phyloP scores from a whole-genome alignment of 2,113 vertebrate genomes.

The Hucho hucho region DNA sequence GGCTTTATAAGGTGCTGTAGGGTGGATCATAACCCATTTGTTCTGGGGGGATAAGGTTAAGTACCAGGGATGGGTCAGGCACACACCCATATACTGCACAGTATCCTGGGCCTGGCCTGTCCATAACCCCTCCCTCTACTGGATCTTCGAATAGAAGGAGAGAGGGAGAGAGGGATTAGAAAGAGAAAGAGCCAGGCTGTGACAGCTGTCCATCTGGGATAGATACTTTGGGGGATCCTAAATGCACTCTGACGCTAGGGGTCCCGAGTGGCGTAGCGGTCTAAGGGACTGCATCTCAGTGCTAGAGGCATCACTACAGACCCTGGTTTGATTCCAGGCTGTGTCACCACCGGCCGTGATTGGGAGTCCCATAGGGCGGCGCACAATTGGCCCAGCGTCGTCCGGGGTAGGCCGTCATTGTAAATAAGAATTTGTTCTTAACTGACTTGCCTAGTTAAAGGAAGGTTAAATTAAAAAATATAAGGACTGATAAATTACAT shows the following conservation, averaged over 20 bases:
- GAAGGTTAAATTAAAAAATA: no score
- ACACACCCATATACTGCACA: conserved; percentile 16
- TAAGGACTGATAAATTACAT: no score
- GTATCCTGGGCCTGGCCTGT: conserved; percentile 20
- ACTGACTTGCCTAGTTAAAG: no score
- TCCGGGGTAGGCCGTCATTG: no score
- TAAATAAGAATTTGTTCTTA: no score
- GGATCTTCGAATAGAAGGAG: conserved; percentile 9
- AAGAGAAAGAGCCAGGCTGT: conserved; percentile 25
- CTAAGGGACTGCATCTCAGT: no score
- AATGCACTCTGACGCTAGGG: conserved; percentile 8
- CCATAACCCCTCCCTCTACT: conserved; percentile 15
- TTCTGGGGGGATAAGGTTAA: conserved; percentile 7
- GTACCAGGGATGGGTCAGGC: conserved; percentile 11
- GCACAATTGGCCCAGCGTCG: no score
- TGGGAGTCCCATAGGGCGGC: no score
- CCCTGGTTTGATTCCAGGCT: no score
- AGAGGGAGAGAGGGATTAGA: conserved; percentile 26
- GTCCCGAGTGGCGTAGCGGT: not conserved
- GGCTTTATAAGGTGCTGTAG: conserved; percentile 20
- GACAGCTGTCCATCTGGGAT: conserved; percentile 42
- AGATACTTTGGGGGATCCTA: conserved; percentile 13
- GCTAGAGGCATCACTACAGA: no score
- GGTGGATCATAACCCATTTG: conserved; percentile 15
- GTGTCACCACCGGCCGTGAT: no score